Evolutionary conservation across 2,113 vertebrate genomes (phyloP).

Genomic region (Sapayoa aenigma): DNA sequence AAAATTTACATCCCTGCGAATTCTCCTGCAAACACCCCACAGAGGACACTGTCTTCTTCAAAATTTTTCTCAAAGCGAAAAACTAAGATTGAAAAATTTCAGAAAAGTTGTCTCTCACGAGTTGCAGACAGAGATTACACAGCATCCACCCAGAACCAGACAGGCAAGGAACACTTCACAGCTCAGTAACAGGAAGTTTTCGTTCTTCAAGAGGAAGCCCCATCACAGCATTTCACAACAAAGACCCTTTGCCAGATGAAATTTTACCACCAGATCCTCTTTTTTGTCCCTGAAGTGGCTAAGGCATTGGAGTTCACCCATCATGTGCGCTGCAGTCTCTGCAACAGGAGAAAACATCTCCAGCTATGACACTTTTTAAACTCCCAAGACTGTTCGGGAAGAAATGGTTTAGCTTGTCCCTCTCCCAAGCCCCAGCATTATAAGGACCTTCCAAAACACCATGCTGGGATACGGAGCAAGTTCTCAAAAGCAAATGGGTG

Average conservation of each 20-base stretch:
- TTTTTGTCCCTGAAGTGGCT: neutral
- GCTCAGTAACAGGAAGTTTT: conserved; percentile 14
- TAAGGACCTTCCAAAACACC: neutral
- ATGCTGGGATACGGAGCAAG: neutral
- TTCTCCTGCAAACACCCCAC: neutral
- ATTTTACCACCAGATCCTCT: neutral
- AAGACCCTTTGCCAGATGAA: neutral
- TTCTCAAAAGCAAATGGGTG: neutral
- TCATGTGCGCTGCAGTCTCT: neutral
- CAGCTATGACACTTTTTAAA: neutral
- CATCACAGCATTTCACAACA: neutral
- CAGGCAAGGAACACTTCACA: neutral
- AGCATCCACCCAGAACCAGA: neutral
- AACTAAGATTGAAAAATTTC: neutral
- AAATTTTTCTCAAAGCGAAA: neutral
- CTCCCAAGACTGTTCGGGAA: neutral
- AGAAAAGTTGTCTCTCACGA: neutral
- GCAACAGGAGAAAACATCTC: neutral
- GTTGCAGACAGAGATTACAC: neutral
- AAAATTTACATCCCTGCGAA: neutral
- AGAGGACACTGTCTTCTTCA: neutral
- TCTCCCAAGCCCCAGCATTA: neutral
- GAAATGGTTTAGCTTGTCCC: neutral
- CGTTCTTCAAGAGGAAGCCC: neutral
- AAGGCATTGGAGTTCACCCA: neutral